Base-by-base conservation (phyloP, 1,140 invertebrate genomes). In the Dolichoris vasculosae region DNA sequence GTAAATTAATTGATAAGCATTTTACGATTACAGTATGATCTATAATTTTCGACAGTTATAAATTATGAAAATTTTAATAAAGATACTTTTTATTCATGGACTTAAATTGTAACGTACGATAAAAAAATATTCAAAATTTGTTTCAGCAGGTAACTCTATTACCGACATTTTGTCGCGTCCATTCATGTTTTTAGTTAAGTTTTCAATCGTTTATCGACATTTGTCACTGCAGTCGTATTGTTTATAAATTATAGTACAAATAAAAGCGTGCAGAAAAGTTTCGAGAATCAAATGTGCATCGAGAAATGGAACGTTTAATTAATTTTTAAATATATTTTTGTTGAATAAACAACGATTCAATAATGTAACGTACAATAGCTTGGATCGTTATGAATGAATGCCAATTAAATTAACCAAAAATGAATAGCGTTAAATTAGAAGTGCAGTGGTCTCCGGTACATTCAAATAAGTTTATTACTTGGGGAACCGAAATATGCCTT, bases 401-500 rank as follows among this genome's bases (percentile, higher is more conserved):
- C 67, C 23, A 77, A 67, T 40, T 48, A 48, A 86, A 15, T 69
- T 48, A 82, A 23, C n/a, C 26, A 67, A 86, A 51, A 26, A 86
- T 88, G 84, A 84, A 48, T 51, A 94, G 92, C 69, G 90, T 94
- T 40, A 95, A 95, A 91, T 92, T 96, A 80, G 97, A 97, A 88
- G 95, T 97, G 23, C 95, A 95, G 88, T 98, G 97, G 97, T 97
- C 96, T 64, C 97, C 97, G 4, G 94, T 95, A 43, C 95, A 95
- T 89, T 94, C 94, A 8, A 95, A 97, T 89, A 97, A 97, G 90
- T 98, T 97, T 90, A 95, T 98, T 80, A 96, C 96, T 51, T 98
- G 97, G 97, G 96, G 97, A 32, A 95, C 96, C 73, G 97, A 98
- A 90, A 96, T 98, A 89, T 96, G 94, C 91, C 94, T 98, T 43